Base-by-base conservation (phyloP, 2,113 vertebrate species). In the Lipotes vexillifer region DNA sequence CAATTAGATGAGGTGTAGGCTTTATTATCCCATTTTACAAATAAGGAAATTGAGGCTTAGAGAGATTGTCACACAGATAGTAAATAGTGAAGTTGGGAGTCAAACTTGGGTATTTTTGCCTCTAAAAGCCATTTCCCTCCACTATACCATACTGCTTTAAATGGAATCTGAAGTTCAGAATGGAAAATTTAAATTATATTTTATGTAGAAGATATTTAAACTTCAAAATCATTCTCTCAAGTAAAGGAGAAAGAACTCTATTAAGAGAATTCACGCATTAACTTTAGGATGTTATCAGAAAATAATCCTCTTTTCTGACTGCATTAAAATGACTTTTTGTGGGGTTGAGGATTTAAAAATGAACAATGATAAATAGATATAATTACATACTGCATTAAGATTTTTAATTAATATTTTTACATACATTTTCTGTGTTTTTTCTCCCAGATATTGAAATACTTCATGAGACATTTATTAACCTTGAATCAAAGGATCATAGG, bases 401-500 rank as follows among this genome's bases (percentile, higher is more conserved):
- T 52, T 85, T 94, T 94, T 52, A 61, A 93, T 71, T 61, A 49
- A 90, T 97, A 57, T 52, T 90, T 91, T 66, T 38, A 65, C 41
- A 80, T 84, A 0, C 8, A 78, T 25, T 72, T 74, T 90, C 25
- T 93, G 2, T 38, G 52, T 78, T 90, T 59, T 72, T 88, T 55
- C 52, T 78, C 90, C 55, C 97, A 99, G 99, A 99, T 98, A 99
- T 99, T 98, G 98, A 98, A 95, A 97, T 99, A 92, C 98, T 99
- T 74, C 80, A 46, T 8, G 99, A 99, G 81, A 97, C 98, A 88
- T 99, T 99, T 92, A 98, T 97, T 96, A 98, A 99, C 68, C 96
- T 99, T 97, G 97, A 98, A 6, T 88, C 98, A 8, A 97, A 94
- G 72, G 99, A 99, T 89, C 77, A 84, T 0, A 98, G 98, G 82